Percentiles rank a stretch among this genome's conserved stretches.
phyloP scores from a whole-genome alignment of 2,888 invertebrate species.

The Hipparchia semele region DNA sequence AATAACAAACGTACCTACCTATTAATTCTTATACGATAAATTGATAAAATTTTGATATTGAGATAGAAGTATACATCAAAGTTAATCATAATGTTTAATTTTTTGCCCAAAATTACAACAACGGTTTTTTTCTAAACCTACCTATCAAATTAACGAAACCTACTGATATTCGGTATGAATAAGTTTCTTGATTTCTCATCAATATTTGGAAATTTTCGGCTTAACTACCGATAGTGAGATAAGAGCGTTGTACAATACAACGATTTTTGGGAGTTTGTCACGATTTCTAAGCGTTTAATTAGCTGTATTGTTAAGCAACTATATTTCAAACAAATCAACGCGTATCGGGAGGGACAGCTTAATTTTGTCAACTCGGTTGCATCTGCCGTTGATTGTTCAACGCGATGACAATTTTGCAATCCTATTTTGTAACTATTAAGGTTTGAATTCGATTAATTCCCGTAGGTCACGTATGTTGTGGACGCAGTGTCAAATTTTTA shows the following conservation, averaged over 20 bases:
- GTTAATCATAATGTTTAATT: background rate
- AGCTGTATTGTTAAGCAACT: constrained; percentile 69
- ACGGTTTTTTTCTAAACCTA: constrained; percentile 2
- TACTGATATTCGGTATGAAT: constrained; percentile 13
- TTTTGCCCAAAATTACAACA: background rate
- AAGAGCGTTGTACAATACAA: constrained; percentile 51
- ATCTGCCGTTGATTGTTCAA: constrained; percentile 59
- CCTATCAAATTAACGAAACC: background rate
- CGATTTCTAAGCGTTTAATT: constrained; percentile 65
- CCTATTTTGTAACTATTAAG: constrained; percentile 48
- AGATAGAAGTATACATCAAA: background rate
- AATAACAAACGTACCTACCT: too few species aligned
- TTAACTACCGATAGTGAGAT: constrained; percentile 33
- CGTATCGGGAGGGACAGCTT: constrained; percentile 54
- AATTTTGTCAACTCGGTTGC: constrained; percentile 57
- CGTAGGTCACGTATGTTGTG: constrained; percentile 54
- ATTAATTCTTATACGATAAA: too few species aligned
- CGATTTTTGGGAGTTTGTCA: constrained; percentile 57
- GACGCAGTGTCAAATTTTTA: constrained; percentile 74
- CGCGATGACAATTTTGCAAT: constrained; percentile 53
- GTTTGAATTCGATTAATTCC: constrained; percentile 50
- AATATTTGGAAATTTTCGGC: constrained; percentile 28
- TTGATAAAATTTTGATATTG: too few species aligned
- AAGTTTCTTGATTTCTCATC: constrained; percentile 32
- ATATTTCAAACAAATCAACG: constrained; percentile 51